These are phyloP conservation scores for Rynchops niger DNA, from an alignment of 2,113 vertebrate species.

Conservation along the genomic window DNA sequence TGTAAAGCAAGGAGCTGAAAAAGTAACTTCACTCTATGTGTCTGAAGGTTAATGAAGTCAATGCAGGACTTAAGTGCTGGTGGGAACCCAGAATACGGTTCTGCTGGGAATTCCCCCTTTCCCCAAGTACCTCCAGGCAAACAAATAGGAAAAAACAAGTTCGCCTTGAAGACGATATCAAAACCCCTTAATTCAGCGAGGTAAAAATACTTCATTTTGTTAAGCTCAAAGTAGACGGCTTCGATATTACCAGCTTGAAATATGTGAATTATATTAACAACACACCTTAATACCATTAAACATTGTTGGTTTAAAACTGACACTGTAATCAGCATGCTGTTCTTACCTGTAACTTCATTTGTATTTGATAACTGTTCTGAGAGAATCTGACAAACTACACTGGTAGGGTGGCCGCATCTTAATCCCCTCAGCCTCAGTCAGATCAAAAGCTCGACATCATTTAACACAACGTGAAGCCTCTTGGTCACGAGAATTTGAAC, in stretches of 20 bases:
- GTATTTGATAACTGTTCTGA: background rate
- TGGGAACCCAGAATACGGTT: background rate
- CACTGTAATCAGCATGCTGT: background rate
- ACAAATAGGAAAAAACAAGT: background rate
- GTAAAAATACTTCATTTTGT: background rate
- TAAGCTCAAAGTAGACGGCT: background rate
- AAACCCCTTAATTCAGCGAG: background rate
- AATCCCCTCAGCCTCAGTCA: background rate
- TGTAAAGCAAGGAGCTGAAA: background rate
- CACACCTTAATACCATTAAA: background rate
- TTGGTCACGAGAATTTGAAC: background rate
- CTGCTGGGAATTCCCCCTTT: background rate
- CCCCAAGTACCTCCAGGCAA: background rate
- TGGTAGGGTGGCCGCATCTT: background rate
- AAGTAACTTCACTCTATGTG: background rate
- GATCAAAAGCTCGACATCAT: background rate
- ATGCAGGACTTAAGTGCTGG: background rate
- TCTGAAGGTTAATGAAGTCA: background rate
- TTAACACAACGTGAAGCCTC: background rate
- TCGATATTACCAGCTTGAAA: background rate
- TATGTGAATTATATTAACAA: background rate
- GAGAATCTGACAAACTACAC: background rate
- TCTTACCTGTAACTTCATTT: background rate
- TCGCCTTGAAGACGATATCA: background rate
- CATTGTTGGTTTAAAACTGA: background rate